Evolutionary conservation across 2,888 invertebrate species (phyloP), one percentile per base, ranked within the genome.

Genomic region (Drosophila greeni): DNA sequence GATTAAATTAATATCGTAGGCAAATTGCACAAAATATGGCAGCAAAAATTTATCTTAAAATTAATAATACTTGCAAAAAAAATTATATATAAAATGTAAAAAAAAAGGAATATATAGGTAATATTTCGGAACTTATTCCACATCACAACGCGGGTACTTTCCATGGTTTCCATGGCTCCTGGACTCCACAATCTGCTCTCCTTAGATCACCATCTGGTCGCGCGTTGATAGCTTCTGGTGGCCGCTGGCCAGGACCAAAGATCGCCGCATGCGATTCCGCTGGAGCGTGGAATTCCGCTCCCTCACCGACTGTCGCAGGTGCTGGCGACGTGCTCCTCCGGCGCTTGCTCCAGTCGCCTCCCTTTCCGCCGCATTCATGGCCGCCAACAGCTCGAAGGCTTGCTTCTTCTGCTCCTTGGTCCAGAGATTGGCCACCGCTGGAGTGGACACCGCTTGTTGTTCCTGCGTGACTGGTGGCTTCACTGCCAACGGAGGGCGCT

Each of bases 311-410:
- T 87, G 86, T 0, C 87, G 79, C 57, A 84, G 65, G 49, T 84
- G 85, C 31, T 83, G 86, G 1, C 85, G 85, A 2, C 83, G 85
- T 4, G 45, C 58, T 16, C 33, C 57, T 12, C 45, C 45, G 40
- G 33, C 45, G 7, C 33, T 53, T 5, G 9, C 59, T 7, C 45
- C 66, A 8, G 52, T 60, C 16, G 43, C 71, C 37, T 73, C 73
- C 66, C 65, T 78, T 58, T 70, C 83, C 4, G 82, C 81, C 0
- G 86, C 85, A 77, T 88, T 88, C 88, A 88, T 88, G 8, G 87
- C 86, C 3, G 89, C 88, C 52, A 88, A 70, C 76, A 88, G 70
- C 57, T 88, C 87, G 60, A 89, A 89, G 2, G 88, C 87, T 11
- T 85, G 86, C 67, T 88, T 88, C 55, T 67, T 67, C 16, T 88